These are phyloP conservation scores for Gopherus evgoodei DNA, from an alignment of 2,113 vertebrate genomes.

Conservation along the genomic window DNA sequence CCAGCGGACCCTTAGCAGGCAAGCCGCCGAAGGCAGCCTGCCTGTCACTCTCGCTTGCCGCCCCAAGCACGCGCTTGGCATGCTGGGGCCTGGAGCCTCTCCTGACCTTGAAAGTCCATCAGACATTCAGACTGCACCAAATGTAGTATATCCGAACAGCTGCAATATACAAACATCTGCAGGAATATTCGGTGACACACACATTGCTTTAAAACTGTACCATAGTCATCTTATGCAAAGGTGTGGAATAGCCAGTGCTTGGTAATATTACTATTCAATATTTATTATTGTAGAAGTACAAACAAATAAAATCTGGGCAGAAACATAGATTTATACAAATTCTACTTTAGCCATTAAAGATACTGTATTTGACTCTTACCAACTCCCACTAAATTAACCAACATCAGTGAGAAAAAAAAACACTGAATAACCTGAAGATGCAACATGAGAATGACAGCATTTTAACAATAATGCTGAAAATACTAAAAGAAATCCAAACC, in stretches of 20 bases:
- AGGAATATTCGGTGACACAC: background rate
- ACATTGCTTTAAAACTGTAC: background rate
- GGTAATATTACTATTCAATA: background rate
- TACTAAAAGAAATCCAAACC: background rate
- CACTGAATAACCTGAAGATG: background rate
- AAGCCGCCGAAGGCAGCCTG: too few relatives aligned
- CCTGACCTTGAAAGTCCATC: background rate
- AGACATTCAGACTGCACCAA: background rate
- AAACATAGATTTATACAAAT: background rate
- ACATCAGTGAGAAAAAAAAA: background rate
- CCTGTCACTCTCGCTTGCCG: too few relatives aligned
- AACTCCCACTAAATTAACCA: background rate
- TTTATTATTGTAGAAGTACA: background rate
- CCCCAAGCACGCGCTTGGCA: too few relatives aligned
- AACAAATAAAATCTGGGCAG: background rate
- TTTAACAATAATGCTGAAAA: background rate
- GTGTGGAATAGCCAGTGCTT: background rate
- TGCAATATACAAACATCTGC: background rate
- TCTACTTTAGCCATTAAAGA: background rate
- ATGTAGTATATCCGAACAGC: background rate
- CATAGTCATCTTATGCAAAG: rapidly evolving
- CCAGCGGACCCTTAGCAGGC: too few relatives aligned
- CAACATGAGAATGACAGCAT: background rate
- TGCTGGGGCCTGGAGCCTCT: too few relatives aligned
- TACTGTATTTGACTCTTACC: background rate